Evolutionary conservation across 2,888 invertebrate species (phyloP).

Genomic region (Cantharis rufa): DNA sequence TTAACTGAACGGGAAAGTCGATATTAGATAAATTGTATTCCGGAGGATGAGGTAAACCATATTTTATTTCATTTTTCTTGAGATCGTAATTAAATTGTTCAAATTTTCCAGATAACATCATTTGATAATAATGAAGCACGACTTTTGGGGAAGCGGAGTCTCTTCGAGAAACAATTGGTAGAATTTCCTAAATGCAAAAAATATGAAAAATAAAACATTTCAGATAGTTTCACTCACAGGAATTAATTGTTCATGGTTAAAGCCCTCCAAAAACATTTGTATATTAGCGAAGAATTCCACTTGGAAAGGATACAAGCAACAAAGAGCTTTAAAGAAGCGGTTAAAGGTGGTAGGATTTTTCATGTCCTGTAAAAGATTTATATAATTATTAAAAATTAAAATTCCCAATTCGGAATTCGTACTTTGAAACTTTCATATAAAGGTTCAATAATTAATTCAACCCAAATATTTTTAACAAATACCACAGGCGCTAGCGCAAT

Average conservation of each 20-base stretch:
- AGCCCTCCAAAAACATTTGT: constrained; percentile 28
- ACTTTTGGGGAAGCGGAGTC: neutral
- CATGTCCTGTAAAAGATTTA: neutral
- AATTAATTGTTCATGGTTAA: constrained; percentile 34
- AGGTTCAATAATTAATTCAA: neutral
- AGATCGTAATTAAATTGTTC: constrained; percentile 49
- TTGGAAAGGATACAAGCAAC: constrained; percentile 12
- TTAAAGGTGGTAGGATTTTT: rapidly evolving
- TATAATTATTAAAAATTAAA: too few species aligned
- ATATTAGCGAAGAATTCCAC: constrained; percentile 29
- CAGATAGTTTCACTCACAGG: constrained; percentile 29
- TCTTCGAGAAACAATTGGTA: constrained; percentile 46
- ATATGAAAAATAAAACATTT: neutral
- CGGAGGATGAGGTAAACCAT: constrained; percentile 60
- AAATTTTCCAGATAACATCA: constrained; percentile 28
- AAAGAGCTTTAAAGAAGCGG: neutral
- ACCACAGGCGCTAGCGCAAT: constrained; percentile 67
- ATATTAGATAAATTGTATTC: constrained; percentile 64
- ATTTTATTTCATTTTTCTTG: constrained; percentile 62
- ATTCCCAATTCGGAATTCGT: neutral
- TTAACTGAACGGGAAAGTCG: constrained; percentile 62
- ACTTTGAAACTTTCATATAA: neutral
- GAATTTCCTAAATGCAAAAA: constrained; percentile 43
- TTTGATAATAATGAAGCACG: neutral
- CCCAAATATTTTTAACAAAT: constrained; percentile 52